phyloP scores from a whole-genome alignment of 2,888 invertebrate genomes.

The Hirtodrosophila duncani region DNA sequence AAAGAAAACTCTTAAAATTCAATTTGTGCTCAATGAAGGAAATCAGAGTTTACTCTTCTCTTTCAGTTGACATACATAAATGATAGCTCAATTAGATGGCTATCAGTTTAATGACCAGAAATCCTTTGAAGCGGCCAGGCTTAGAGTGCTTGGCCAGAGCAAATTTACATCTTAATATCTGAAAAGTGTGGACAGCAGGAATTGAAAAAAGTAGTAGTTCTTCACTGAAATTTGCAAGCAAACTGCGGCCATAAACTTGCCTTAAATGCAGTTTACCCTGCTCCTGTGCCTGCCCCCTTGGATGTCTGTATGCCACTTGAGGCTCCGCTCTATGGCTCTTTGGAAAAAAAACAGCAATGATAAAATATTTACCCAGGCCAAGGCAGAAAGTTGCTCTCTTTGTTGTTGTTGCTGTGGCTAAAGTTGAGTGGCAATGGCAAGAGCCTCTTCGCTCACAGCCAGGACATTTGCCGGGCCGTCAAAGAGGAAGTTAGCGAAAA shows the following conservation, averaged over 20 bases:
- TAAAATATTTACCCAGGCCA: constrained; percentile 61
- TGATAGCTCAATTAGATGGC: constrained; percentile 54
- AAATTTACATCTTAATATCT: constrained; percentile 25
- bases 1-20: constrained; percentile 11
- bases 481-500: constrained; percentile 49
- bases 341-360: constrained; percentile 64
- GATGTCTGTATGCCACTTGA: constrained; percentile 46
- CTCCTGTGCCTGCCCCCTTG: constrained; percentile 5
- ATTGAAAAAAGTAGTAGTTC: constrained; percentile 35
- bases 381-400: constrained; percentile 36
- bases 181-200: constrained; percentile 10
- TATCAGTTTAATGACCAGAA: constrained; percentile 41
- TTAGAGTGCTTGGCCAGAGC: not conserved
- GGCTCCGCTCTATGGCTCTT: constrained; percentile 50
- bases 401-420: constrained; percentile 53
- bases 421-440: constrained; percentile 53
- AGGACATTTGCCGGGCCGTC: constrained; percentile 12
- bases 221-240: constrained; percentile 30
- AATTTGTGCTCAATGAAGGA: constrained; percentile 14
- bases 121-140: not conserved
- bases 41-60: constrained; percentile 20
- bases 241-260: constrained; percentile 49
- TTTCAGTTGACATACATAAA: constrained; percentile 33
- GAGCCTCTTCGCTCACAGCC: constrained; percentile 16
- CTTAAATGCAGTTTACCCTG: constrained; percentile 46